These are phyloP conservation scores for Onychomys torridus DNA, from an alignment of 2,797 vertebrate species.

Conservation along the genomic window DNA sequence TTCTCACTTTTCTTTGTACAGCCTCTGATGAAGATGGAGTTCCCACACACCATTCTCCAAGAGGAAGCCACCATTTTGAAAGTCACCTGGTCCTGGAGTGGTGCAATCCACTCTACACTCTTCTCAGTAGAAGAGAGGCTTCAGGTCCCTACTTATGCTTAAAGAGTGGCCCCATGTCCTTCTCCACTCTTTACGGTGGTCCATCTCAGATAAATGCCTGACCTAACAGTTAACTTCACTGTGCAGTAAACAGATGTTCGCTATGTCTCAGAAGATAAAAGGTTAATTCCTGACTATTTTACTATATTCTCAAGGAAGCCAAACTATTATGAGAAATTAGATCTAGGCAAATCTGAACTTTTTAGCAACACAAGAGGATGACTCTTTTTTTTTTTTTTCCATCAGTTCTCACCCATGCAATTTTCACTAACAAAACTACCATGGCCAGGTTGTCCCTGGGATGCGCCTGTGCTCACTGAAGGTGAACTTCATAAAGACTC, in stretches of 20 bases:
- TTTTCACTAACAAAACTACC: not conserved
- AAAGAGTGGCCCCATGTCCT: not conserved
- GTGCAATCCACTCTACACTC: not conserved
- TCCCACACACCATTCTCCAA: not conserved
- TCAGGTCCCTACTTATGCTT: not conserved
- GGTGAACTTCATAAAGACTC: not conserved
- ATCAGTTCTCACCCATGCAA: not conserved
- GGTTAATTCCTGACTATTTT: not conserved
- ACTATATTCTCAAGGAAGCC: not conserved
- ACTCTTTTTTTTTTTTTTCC: not conserved
- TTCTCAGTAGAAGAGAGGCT: accelerated
- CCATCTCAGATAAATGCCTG: not conserved
- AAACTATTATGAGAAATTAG: conserved; percentile 49
- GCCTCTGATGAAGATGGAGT: not conserved
- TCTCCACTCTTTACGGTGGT: not conserved
- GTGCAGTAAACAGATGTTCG: not conserved
- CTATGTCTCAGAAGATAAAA: conserved; percentile 1
- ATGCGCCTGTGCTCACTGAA: not conserved
- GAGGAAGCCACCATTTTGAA: conserved; percentile 4
- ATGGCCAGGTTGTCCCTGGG: not conserved
- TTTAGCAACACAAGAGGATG: conserved; percentile 41
- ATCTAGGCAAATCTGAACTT: not conserved
- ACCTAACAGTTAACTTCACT: not conserved
- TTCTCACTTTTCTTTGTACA: not conserved
- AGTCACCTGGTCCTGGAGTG: not conserved